Percentiles rank a stretch among this genome's conserved stretches.
Evolutionary conservation across 1,140 invertebrate species (phyloP).

Genomic region (Macrosteles quadrilineatus): DNA sequence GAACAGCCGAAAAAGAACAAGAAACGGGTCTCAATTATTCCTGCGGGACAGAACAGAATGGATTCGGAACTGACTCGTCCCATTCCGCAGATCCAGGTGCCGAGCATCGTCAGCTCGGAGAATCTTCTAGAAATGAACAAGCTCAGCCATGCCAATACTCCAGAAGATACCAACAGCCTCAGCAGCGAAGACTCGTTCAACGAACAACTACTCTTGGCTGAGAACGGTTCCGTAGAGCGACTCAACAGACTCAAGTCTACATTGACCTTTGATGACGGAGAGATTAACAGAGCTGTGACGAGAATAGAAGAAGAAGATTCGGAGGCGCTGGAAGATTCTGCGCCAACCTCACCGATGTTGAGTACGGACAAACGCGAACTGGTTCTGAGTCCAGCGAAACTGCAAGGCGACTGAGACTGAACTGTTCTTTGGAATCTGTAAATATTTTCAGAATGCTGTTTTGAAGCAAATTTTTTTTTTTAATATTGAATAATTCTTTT

Average conservation of each 20-base stretch:
- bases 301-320: conserved; percentile 38
- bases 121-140: conserved; percentile 37
- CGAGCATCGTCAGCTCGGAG: conserved; percentile 31
- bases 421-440: conserved; percentile 12
- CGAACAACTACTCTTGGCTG: conserved; percentile 31
- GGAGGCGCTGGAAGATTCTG: conserved; percentile 29
- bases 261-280: conserved; percentile 41
- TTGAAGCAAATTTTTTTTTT: no score
- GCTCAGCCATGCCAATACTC: conserved; percentile 33
- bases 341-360: conserved; percentile 24
- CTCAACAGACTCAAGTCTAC: conserved; percentile 42
- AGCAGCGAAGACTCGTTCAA: conserved; percentile 39
- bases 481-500: no score
- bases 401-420: conserved; percentile 29
- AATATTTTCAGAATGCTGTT: no score
- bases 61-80: conserved; percentile 27
- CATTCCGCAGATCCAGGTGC: conserved; percentile 33
- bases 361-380: conserved; percentile 33
- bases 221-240: conserved; percentile 25
- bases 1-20: conserved; percentile 36
- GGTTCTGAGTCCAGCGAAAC: conserved; percentile 39
- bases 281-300: not conserved
- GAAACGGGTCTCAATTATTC: conserved; percentile 39
- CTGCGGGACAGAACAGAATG: conserved; percentile 9
- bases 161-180: conserved; percentile 38